Evolutionary conservation across 2,888 invertebrate species (phyloP).

Genomic region (Drosophila suboccidentalis): DNA sequence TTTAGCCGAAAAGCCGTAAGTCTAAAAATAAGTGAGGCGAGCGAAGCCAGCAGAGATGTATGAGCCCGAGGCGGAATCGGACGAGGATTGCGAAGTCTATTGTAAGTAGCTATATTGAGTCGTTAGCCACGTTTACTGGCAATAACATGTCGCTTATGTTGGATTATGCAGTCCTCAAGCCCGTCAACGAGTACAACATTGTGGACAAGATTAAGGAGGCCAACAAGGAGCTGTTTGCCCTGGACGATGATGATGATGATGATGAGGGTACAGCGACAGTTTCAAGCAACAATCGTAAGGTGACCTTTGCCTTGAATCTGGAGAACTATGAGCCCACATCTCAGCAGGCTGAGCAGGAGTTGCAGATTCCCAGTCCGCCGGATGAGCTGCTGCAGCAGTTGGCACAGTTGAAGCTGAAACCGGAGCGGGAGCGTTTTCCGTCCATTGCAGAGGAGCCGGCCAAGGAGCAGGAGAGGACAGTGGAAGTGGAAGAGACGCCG

Average conservation of each 20-base stretch:
- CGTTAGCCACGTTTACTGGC: not conserved
- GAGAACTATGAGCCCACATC: conserved; percentile 86
- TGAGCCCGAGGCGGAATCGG: conserved; percentile 84
- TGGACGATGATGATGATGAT: conserved; percentile 42
- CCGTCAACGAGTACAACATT: conserved; percentile 87
- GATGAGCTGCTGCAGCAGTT: conserved; percentile 59
- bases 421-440: conserved; percentile 30
- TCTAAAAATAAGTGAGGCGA: conserved; percentile 52
- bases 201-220: conserved; percentile 87
- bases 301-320: conserved; percentile 86
- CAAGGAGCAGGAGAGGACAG: conserved; percentile 32
- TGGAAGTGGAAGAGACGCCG: conserved; percentile 13
- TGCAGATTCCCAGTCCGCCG: conserved; percentile 42
- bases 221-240: conserved; percentile 86
- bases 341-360: conserved; percentile 16
- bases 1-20: conserved; percentile 33
- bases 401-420: conserved; percentile 57
- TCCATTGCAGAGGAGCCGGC: conserved; percentile 59
- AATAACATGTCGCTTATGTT: conserved; percentile 61
- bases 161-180: conserved; percentile 82
- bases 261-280: conserved; percentile 7
- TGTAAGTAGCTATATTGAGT: conserved; percentile 77
- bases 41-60: conserved; percentile 73
- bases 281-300: conserved; percentile 77
- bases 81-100: conserved; percentile 85